Evolutionary conservation across 2,113 vertebrate genomes (phyloP), one percentile per base, ranked within the genome.

Genomic region (Grallaria varia): DNA sequence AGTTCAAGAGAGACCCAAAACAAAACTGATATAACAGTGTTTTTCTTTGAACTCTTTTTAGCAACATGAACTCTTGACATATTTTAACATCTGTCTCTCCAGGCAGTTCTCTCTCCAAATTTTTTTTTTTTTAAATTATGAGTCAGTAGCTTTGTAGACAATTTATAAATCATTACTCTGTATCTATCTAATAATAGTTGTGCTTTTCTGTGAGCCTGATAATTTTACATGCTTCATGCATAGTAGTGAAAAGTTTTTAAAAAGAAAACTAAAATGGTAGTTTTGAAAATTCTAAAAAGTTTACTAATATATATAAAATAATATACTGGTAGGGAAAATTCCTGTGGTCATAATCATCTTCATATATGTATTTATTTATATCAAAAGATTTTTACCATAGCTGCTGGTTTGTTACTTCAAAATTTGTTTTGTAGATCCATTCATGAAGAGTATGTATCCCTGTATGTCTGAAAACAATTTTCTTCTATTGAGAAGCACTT

Each of bases 21-120:
- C 93, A 96, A 95, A 96, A 95, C 40, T 96, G 92, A 96, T 92
- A 94, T 94, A 96, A 91, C 95, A 96, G 82, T 96, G 95, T 94
- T 93, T 95, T 97, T 96, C 91, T 96, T 95, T 97, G 89, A 96
- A 95, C 83, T 97, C 79, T 75, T 94, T 96, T 95, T 97, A 96
- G 95, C 83, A 92, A 93, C 84, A 55, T 95, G 91, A 97, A 92
- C 81, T 87, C 96, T 97, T 95, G 87, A 88, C 91, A 92, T 95
- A 95, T 86, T 96, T 96, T 96, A 95, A 95, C 85, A 94, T 96
- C 92, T 96, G 90, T 95, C 95, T 97, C 68, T 95, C 78, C 87
- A 95, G 95, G 91, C 93, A 96, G 93, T 91, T 94, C 85, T 93
- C 82, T 96, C 76, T 97, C 84, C 71, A 96, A 97, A 96, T 94